Conservation (phyloP, 2,797 vertebrate species). For the Coilia nasus region DNA sequence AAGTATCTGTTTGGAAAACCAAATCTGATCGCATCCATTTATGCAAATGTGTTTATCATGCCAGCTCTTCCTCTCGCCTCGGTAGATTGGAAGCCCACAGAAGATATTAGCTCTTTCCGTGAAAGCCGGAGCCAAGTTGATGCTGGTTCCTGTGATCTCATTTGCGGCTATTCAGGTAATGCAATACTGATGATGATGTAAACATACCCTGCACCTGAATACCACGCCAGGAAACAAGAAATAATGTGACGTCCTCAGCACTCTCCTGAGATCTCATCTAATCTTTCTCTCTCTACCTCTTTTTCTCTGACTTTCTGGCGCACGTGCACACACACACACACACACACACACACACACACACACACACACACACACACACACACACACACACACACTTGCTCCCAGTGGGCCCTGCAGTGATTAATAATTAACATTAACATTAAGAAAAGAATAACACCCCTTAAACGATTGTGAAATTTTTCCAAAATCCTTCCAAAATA, state of each 20-base stretch:
- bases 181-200: background rate
- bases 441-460: too few species aligned
- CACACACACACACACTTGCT: background rate
- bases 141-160: background rate
- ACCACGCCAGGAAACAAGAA: background rate
- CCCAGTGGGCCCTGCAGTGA: too few species aligned
- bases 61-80: background rate
- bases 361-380: background rate
- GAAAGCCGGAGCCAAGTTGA: background rate
- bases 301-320: too few species aligned
- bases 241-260: background rate
- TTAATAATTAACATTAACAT: too few species aligned
- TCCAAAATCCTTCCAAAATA: background rate
- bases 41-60: slow-evolving; percentile 19
- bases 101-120: background rate
- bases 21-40: slow-evolving; percentile 4
- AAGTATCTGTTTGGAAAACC: slow-evolving; percentile 7
- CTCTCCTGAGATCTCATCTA: background rate
- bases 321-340: background rate
- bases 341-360: slow-evolving; percentile 1
- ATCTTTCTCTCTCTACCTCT: background rate
- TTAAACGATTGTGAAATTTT: background rate
- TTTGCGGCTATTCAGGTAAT: background rate
- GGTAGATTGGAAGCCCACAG: background rate
- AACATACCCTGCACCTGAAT: background rate